Evolutionary conservation across 2,888 invertebrate genomes (phyloP).

Genomic region (Microchrysa polita): DNA sequence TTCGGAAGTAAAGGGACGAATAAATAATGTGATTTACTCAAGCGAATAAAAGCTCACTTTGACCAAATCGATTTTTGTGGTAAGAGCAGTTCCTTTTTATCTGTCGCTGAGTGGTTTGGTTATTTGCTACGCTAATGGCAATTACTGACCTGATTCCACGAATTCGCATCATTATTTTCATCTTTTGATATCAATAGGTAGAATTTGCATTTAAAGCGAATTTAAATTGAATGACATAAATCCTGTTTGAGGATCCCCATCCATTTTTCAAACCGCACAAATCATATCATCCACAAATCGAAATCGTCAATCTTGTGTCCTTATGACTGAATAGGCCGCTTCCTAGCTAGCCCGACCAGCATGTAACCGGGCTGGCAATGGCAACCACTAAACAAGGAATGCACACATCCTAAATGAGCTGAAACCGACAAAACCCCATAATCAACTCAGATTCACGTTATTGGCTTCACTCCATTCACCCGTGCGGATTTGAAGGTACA

Average conservation of each 20-base stretch:
- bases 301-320: too few species aligned
- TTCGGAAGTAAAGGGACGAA: background rate
- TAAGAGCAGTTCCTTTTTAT: too few species aligned
- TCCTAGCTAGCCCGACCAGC: background rate
- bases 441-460: constrained; percentile 29
- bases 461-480: constrained; percentile 4
- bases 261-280: background rate
- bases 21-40: background rate
- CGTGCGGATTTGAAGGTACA: constrained; percentile 29
- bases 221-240: too few species aligned
- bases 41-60: background rate
- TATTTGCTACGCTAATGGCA: too few species aligned
- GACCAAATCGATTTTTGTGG: too few species aligned
- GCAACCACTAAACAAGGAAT: background rate
- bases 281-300: too few species aligned
- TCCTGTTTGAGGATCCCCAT: too few species aligned
- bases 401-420: background rate
- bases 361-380: background rate
- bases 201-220: too few species aligned
- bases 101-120: background rate
- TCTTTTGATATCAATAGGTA: too few species aligned
- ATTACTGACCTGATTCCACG: too few species aligned
- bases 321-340: too few species aligned
- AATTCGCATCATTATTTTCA: too few species aligned
- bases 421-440: constrained; percentile 29